Evolutionary conservation across 2,797 vertebrate genomes (phyloP), one percentile per base, ranked within the genome.

Genomic region (Distichodus sexfasciatus): DNA sequence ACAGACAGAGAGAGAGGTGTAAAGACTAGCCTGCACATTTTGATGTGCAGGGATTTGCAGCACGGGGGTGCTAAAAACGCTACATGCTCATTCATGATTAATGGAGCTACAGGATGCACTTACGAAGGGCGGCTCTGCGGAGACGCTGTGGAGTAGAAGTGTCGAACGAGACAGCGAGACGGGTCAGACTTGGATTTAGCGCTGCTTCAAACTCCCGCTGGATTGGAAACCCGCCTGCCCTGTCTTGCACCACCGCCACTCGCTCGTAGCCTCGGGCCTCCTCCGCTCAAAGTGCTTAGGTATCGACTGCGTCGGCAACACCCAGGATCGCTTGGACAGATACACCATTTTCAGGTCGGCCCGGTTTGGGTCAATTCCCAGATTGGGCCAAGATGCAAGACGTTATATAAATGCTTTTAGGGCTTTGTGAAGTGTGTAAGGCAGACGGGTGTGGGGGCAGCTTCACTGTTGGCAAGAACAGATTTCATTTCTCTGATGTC

Each of bases 201-300:
- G 48, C 43, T 67, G 38, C 44, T 46, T n/a, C n/a, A n/a, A n/a
- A 11, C 11, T 63, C 65, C 58, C 65, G 3, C 19, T 48, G 51
- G 65, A 51, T 63, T 44, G 35, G 41, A 43, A 41, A 60, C 55
- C 55, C 23, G 29, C 14, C 36, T 35, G 14, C 55, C 41, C 41
- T 35, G 48, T 51, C 63, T 72, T 51, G 48, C 65, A 28, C n/a
- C 1, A 15, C n/a, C 9, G 38, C 60, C 28, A 28, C 44, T 28
- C 9, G 38, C 64, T 43, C 33, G 63, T 40, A 2, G 71, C 71
- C 71, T 57, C 48, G 47, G 71, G 65, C 58, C 6, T 33, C 68
- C 63, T 44, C 21, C 3, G 71, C 47, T 10, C 46, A 38, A 48
- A 41, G 54, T 23, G 38, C 47, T 55, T 10, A 35, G 6, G 14